These are phyloP conservation scores for Mus spretus DNA, from an alignment of 2,797 vertebrate species.

Conservation along the genomic window DNA sequence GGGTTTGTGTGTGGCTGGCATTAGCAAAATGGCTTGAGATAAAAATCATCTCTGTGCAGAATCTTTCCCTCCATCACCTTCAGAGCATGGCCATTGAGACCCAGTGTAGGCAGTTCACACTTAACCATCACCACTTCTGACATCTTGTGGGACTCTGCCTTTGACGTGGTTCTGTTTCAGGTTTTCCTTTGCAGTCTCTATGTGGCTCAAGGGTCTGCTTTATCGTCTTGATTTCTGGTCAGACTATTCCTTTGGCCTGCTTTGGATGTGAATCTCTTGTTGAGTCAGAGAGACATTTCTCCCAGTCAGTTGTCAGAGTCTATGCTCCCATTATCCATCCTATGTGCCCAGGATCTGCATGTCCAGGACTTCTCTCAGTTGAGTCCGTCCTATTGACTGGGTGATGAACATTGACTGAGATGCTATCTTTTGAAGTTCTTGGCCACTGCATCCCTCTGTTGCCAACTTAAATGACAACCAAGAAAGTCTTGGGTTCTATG, in stretches of 20 bases:
- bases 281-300: background rate
- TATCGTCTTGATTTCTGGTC: background rate
- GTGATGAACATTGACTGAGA: background rate
- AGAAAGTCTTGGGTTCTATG: background rate
- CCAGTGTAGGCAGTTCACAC: rapidly evolving
- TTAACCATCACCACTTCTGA: background rate
- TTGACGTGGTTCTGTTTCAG: background rate
- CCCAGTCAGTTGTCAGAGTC: background rate
- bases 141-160: rapidly evolving
- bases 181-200: background rate
- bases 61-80: background rate
- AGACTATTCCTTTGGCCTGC: background rate
- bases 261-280: background rate
- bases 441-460: background rate
- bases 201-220: too few species aligned
- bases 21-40: background rate
- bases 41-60: background rate
- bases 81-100: background rate
- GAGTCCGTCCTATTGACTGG: background rate
- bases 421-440: background rate
- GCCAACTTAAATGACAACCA: background rate
- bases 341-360: too few species aligned
- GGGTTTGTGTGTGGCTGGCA: background rate
- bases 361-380: too few species aligned
- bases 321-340: background rate